Conservation (phyloP, 2,797 vertebrate genomes). For the Tiaroga cobitis region DNA sequence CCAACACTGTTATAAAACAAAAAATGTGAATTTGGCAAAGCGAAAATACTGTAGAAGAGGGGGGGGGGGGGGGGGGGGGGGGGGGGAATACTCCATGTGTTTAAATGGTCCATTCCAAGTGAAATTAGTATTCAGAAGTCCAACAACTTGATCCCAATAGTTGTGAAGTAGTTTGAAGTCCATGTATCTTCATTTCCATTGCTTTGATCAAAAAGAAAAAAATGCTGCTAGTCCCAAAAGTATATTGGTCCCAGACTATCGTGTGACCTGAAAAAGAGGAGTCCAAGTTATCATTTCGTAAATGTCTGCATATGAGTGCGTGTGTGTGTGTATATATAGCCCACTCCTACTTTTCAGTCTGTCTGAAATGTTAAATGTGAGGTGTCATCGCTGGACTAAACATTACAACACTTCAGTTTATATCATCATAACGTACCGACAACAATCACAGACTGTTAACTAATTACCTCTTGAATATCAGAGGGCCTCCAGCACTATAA, state of each 20-base stretch:
- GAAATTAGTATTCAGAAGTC: slow-evolving; percentile 71
- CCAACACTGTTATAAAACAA: slow-evolving; percentile 55
- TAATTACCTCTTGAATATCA: slow-evolving; percentile 28
- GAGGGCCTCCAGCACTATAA: slow-evolving; percentile 50
- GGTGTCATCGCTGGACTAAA: neutral
- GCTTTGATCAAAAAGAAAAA: slow-evolving; percentile 60
- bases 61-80: neutral
- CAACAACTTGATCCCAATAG: slow-evolving; percentile 65
- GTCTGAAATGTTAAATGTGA: neutral
- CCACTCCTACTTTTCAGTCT: neutral
- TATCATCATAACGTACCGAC: neutral
- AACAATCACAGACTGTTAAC: slow-evolving; percentile 25
- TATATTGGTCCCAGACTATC: slow-evolving; percentile 73
- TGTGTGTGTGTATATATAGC: no score
- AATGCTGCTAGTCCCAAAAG: slow-evolving; percentile 56
- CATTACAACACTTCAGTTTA: slow-evolving; percentile 14
- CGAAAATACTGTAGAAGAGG: slow-evolving; percentile 57
- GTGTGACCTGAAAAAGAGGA: slow-evolving; percentile 77
- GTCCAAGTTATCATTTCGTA: slow-evolving; percentile 23
- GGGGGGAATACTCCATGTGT: slow-evolving; percentile 59
- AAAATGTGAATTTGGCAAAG: slow-evolving; percentile 66
- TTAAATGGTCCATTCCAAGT: slow-evolving; percentile 57
- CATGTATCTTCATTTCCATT: slow-evolving; percentile 58
- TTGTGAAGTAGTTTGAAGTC: slow-evolving; percentile 49
- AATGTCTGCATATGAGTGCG: neutral